These are phyloP conservation scores for Agrochola lychnidis DNA, from an alignment of 2,888 invertebrate genomes.

Conservation along the genomic window DNA sequence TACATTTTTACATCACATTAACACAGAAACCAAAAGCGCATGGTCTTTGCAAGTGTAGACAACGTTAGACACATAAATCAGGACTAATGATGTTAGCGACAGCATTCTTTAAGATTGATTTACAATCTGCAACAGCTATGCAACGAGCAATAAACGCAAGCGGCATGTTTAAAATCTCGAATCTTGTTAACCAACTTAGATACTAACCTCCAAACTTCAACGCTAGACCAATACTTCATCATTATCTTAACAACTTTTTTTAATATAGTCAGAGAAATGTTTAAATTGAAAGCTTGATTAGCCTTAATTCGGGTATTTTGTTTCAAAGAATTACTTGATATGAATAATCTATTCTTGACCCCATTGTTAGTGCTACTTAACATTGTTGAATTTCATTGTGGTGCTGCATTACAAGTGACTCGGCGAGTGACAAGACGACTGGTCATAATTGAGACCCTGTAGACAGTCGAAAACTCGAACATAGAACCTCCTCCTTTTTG, in stretches of 20 bases:
- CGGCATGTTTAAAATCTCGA: not conserved
- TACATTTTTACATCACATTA: conserved; percentile 12
- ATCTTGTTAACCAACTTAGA: conserved; percentile 8
- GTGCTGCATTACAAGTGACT: not conserved
- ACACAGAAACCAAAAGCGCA: conserved; percentile 1
- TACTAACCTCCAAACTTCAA: not conserved
- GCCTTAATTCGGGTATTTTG: conserved; percentile 37
- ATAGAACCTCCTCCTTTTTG: too few species aligned
- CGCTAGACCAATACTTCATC: not conserved
- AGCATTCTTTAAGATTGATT: conserved; percentile 17
- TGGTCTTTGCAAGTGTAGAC: not conserved
- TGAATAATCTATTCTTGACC: conserved; percentile 27
- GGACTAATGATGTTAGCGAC: not conserved
- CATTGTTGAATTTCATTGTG: not conserved
- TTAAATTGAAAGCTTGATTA: conserved; percentile 16
- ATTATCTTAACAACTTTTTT: conserved; percentile 13
- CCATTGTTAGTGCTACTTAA: not conserved
- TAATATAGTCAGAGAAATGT: conserved; percentile 10
- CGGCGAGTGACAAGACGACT: not conserved
- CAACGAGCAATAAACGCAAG: not conserved
- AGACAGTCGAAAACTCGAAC: not conserved
- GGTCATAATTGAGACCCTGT: not conserved
- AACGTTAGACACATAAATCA: conserved; percentile 17
- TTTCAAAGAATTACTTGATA: conserved; percentile 11
- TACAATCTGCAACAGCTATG: conserved; percentile 5